A percentile compares a stretch with the other conserved stretches of the same genome.
Conservation (phyloP, 92 coral and sea anemone species). For the Epizoanthus illoricatus region DNA sequence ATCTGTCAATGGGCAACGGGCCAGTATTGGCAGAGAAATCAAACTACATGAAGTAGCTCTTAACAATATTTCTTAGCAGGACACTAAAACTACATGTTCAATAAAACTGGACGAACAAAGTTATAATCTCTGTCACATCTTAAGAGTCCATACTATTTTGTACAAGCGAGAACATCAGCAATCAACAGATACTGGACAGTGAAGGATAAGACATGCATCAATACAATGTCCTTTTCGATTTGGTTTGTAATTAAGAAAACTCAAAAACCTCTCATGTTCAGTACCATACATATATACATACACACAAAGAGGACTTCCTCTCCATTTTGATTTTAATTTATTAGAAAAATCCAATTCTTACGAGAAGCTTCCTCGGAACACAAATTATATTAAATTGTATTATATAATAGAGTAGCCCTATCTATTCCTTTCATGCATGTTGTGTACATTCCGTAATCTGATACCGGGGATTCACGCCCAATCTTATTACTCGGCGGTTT, state of each 20-base stretch:
- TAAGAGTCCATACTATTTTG: too few species aligned
- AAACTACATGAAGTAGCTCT: too few species aligned
- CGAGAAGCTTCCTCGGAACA: conserved; percentile 19
- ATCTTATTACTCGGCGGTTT: conserved; percentile 18
- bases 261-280: neutral
- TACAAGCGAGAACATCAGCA: too few species aligned
- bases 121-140: too few species aligned
- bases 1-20: too few species aligned
- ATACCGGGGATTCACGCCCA: conserved; percentile 6
- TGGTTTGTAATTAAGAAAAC: neutral
- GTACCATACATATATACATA: neutral
- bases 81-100: too few species aligned
- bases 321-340: conserved; percentile 6
- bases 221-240: neutral
- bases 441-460: conserved; percentile 23
- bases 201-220: too few species aligned
- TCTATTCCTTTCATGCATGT: conserved; percentile 22
- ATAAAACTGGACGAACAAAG: too few species aligned
- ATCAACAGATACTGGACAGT: too few species aligned
- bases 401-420: conserved; percentile 22
- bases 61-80: too few species aligned
- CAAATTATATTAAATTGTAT: neutral
- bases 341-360: neutral
- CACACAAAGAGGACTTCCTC: neutral
- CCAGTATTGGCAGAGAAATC: too few species aligned